Percentiles rank a stretch among this genome's conserved stretches.
Evolutionary conservation across 2,888 invertebrate species (phyloP).

Genomic region (Mantis religiosa): DNA sequence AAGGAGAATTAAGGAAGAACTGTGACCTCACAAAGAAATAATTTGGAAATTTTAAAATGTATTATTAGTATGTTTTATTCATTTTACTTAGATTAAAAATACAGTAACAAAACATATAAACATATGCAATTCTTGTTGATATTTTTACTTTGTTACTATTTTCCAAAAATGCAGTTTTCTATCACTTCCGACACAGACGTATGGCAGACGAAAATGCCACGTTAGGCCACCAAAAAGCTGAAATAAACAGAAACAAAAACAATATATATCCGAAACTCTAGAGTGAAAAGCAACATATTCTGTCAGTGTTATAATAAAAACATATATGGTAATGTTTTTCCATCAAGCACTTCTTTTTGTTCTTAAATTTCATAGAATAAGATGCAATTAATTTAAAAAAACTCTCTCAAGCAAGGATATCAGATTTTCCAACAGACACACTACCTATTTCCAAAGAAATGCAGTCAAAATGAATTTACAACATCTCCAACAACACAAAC

Average conservation of each 20-base stretch:
- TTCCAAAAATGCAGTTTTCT: constrained; percentile 59
- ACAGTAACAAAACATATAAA: background rate
- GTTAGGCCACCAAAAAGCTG: constrained; percentile 54
- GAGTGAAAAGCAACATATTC: background rate
- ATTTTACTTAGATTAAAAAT: no score
- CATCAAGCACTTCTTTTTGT: background rate
- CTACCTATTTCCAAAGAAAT: no score
- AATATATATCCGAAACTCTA: background rate
- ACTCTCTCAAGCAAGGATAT: no score
- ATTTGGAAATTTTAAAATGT: no score
- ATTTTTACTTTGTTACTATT: constrained; percentile 43
- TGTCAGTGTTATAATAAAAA: background rate
- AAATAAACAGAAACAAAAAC: background rate
- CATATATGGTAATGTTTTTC: no score
- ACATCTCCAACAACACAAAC: no score
- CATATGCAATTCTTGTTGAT: background rate
- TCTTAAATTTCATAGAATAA: background rate
- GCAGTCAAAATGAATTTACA: no score
- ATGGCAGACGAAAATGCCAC: constrained; percentile 61
- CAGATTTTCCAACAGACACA: no score
- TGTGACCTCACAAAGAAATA: no score
- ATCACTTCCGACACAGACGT: constrained; percentile 58
- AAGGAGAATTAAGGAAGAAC: no score
- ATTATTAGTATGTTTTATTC: no score
- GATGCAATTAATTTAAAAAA: background rate